Evolutionary conservation across 2,113 vertebrate genomes (phyloP), one percentile per base, ranked within the genome.

Genomic region (Oncorhynchus tshawytscha): DNA sequence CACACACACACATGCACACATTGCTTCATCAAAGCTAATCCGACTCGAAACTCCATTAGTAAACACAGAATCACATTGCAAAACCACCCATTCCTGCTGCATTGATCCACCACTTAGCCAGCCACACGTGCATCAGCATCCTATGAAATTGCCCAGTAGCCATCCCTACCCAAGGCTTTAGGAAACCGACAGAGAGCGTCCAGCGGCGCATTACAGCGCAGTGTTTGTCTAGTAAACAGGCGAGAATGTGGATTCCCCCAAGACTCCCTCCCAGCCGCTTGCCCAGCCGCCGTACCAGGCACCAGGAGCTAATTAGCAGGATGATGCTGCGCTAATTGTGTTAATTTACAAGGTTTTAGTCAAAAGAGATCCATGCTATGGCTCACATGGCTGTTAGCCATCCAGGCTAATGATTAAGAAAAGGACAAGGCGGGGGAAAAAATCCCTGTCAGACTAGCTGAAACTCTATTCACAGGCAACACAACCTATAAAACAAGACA

Each of bases 331-430:
- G 94, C 95, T 99, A 98, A 99, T 98, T 98, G 96, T 95, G 95
- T 96, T 98, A 96, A 98, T 99, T 98, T 97, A 96, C 96, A 96
- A 96, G 95, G 96, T 96, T 97, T 97, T 95, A 96, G 95, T 97
- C 95, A 97, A 97, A 96, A 96, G 94, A 93, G 93, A 96, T 95
- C 92, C 91, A 94, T 93, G 94, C 93, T 95, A 95, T 93, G 94
- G 93, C 94, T 95, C 94, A 95, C 94, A 93, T 91, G 91, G 92
- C 94, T 97, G 95, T 96, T 95, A 96, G 92, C 91, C 91, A 94
- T 95, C 94, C 48, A 85, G 94, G 94, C 92, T 95, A 96, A 96
- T 96, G 95, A 96, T 95, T 94, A 95, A 94, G 92, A 95, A 95
- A 95, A 92, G 94, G 93, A 92, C 90, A 95, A 94, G 93, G 95